Evolutionary conservation across 1,140 invertebrate species (phyloP).

Genomic region (Aphaenogaster floridana): DNA sequence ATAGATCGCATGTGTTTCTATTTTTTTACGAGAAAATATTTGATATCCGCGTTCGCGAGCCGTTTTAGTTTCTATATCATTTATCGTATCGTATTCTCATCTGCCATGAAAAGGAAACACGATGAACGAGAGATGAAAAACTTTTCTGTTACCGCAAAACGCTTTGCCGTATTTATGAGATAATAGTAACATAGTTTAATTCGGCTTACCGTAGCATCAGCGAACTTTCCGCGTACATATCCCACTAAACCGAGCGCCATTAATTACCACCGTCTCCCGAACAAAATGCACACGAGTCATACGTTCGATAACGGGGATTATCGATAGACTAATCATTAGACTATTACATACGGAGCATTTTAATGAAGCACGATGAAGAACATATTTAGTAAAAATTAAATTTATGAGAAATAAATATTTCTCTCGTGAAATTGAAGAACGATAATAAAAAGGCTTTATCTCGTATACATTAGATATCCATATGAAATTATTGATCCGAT

Average conservation of each 20-base stretch:
- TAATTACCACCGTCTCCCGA: slow-evolving; percentile 30
- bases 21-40: slow-evolving; percentile 20
- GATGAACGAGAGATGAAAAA: slow-evolving; percentile 2
- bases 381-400: neutral
- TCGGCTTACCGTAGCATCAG: slow-evolving; percentile 25
- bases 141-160: slow-evolving; percentile 17
- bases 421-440: neutral
- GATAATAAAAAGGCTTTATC: neutral
- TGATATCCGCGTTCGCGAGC: neutral
- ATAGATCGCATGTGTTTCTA: neutral
- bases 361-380: neutral
- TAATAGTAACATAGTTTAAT: slow-evolving; percentile 47
- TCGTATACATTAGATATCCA: neutral
- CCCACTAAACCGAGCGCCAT: slow-evolving; percentile 26
- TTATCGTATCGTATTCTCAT: neutral
- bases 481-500: neutral
- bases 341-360: neutral
- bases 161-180: neutral
- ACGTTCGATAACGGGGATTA: slow-evolving; percentile 38
- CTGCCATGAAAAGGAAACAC: neutral
- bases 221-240: slow-evolving; percentile 27
- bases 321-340: slow-evolving; percentile 31
- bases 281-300: slow-evolving; percentile 44
- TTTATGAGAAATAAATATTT: neutral
- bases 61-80: neutral